Evolutionary conservation across 2,113 vertebrate genomes (phyloP).

Genomic region (Macroglossus sobrinus): DNA sequence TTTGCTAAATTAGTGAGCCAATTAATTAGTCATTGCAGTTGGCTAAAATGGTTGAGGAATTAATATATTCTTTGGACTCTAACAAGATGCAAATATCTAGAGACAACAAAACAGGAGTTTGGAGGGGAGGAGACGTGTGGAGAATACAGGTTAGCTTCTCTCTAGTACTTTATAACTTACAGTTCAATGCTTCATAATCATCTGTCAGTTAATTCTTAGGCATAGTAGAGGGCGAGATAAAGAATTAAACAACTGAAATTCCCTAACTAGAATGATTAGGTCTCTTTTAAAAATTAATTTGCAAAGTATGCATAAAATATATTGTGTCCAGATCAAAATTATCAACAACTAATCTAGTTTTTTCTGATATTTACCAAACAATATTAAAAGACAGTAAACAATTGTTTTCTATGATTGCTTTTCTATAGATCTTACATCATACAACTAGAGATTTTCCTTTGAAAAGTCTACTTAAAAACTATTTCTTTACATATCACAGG

Average conservation of each 20-base stretch:
- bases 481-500: neutral
- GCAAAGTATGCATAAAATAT: neutral
- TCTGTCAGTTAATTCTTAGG: slow-evolving; percentile 5
- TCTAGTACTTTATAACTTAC: neutral
- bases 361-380: neutral
- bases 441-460: neutral
- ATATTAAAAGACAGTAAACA: neutral
- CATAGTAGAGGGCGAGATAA: neutral
- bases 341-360: neutral
- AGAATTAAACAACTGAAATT: neutral
- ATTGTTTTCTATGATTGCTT: neutral
- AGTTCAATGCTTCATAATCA: slow-evolving; percentile 28
- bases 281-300: slow-evolving; percentile 7
- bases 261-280: neutral
- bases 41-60: neutral
- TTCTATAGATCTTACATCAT: neutral
- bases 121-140: neutral
- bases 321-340: neutral
- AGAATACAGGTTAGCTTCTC: neutral
- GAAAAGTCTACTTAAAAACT: neutral
- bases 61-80: slow-evolving; percentile 21
- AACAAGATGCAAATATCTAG: neutral
- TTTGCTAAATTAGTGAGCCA: neutral
- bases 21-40: neutral
- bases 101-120: slow-evolving; percentile 12